Evolutionary conservation across 2,113 vertebrate species (phyloP).

Genomic region (Osmerus mordax): DNA sequence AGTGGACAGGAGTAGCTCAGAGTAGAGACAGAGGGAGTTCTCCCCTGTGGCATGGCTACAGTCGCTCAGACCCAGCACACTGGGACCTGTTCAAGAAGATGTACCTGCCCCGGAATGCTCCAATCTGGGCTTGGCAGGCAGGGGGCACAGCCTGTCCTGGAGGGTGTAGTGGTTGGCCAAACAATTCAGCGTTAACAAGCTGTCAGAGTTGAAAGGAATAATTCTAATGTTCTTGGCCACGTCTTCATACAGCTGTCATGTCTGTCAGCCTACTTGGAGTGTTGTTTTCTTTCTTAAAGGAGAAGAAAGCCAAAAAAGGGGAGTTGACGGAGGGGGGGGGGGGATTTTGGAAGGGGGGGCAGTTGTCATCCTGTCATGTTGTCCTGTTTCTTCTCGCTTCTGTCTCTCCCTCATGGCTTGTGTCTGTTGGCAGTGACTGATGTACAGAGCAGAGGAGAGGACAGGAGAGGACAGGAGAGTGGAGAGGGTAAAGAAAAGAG

Average conservation of each 20-base stretch:
- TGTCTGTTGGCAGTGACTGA: background rate
- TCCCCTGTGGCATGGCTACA: constrained; percentile 12
- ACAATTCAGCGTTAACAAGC: background rate
- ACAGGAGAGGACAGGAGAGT: background rate
- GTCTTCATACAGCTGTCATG: too few species aligned
- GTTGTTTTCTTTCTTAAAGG: too few species aligned
- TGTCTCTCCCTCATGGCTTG: background rate
- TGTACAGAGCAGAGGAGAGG: background rate
- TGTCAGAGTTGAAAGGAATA: background rate
- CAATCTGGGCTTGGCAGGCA: background rate
- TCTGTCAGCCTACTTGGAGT: too few species aligned
- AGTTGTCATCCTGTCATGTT: too few species aligned
- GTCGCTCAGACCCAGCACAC: constrained; percentile 22
- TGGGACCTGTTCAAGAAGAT: background rate
- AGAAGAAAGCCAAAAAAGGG: too few species aligned
- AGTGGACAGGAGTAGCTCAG: constrained; percentile 18
- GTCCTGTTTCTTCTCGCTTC: too few species aligned
- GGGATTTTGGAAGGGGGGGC: too few species aligned
- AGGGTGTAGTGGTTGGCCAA: background rate
- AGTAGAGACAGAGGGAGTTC: background rate
- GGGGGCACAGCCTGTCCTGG: background rate
- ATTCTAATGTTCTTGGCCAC: too few species aligned
- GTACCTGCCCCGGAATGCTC: background rate
- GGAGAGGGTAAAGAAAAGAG: background rate
- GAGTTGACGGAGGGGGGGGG: too few species aligned